Conservation (phyloP, 2,888 invertebrate genomes). For the Cephalotes varians region DNA sequence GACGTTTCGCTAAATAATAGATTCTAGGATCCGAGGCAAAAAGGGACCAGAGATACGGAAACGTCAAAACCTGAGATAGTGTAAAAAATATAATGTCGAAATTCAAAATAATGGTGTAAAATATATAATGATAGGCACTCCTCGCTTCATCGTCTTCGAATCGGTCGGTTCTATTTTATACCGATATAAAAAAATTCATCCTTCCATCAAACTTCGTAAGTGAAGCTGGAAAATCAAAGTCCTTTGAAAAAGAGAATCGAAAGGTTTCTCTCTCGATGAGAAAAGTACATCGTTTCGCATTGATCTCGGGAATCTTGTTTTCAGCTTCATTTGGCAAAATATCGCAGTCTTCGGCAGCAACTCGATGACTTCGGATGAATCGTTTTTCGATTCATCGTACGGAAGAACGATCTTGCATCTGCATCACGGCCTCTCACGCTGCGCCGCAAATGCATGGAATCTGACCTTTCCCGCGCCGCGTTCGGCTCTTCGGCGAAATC, state of each 20-base stretch:
- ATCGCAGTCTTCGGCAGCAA: too few species aligned
- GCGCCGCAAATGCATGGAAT: conserved; percentile 33
- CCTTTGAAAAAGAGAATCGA: not conserved
- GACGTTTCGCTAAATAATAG: not conserved
- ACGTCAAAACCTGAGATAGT: not conserved
- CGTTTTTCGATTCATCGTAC: not conserved
- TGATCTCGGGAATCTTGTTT: not conserved
- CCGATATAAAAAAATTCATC: not conserved
- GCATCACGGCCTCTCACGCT: conserved; percentile 14
- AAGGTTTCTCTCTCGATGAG: not conserved
- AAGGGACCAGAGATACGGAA: not conserved
- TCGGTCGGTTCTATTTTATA: not conserved
- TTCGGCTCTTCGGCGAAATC: conserved; percentile 21
- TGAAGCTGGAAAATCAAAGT: not conserved
- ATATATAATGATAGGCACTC: not conserved
- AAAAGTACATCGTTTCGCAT: not conserved
- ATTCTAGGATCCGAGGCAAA: not conserved
- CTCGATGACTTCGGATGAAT: not conserved
- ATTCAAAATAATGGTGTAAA: not conserved
- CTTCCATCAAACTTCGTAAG: not conserved
- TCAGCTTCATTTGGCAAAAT: not conserved
- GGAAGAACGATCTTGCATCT: too few species aligned
- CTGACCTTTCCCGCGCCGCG: conserved; percentile 39
- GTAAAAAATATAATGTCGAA: not conserved
- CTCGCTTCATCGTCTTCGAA: not conserved